Base-by-base conservation (phyloP, 2,888 invertebrate genomes). In the Phania funesta region DNA sequence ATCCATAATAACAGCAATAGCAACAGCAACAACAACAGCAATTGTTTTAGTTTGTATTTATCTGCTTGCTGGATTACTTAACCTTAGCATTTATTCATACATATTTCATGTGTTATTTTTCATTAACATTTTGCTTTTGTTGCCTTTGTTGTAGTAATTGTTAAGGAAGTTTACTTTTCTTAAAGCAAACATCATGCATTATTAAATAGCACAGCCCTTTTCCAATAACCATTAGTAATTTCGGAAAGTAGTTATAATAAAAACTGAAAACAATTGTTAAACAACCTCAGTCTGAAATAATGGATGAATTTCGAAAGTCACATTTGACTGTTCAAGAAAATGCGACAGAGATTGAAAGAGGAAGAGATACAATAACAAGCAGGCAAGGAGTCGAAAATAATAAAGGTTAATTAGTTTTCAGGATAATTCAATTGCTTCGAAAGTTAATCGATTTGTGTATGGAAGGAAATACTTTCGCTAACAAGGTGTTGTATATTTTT, bases 241-340 rank as follows among this genome's bases (percentile, higher is more conserved):
- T 52, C 8, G 54, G 22, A 41, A 71, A 60, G 38, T 24, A 44
- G 11, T 22, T 38, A 22, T 22, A 32, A 22, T 20, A 32, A 50
- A 18, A 16, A 60, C 24, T 13, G n/a, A 60, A 73, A 76, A 64
- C 60, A 65, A 70, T 44, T 58, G 24, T 32, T n/a, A 62, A 62
- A 62, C 18, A 64, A 60, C 62, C 48, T 60, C 60, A 62, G 35
- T 41, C 20, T 52, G 65, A 54, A 38, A 77, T 73, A 80, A 71
- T 76, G 71, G 58, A 80, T 76, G 76, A 68, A 48, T 73, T 77
- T 16, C n/a, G 32, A 65, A 78, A 79, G 73, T 71, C 71, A 78
- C 64, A 64, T 50, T 79, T 79, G 50, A 73, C 67, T 65, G 71
- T 35, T 44, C 8, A 16, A 65, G 22, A 35, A 2, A 32, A n/a